Percentiles rank a stretch among this genome's conserved stretches.
Evolutionary conservation across 1,140 invertebrate genomes (phyloP).

Genomic region (Cydia amplana): DNA sequence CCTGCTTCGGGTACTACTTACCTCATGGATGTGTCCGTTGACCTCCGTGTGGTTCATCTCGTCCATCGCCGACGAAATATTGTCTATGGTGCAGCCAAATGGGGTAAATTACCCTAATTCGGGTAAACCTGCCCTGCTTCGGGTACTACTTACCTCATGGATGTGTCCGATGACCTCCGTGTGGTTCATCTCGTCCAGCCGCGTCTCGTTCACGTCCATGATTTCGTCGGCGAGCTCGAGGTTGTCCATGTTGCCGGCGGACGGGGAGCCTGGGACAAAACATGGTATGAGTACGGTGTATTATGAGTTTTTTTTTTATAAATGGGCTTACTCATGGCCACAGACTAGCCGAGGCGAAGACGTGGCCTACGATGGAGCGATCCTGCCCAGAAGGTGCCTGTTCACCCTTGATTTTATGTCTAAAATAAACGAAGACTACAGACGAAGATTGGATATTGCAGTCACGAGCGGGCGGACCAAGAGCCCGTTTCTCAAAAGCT

Average conservation of each 20-base stretch:
- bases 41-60: slow-evolving; percentile 93
- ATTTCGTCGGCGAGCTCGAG: slow-evolving; percentile 97
- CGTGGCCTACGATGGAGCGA: no score
- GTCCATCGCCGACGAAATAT: slow-evolving; percentile 93
- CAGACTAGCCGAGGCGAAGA: no score
- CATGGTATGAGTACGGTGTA: no score
- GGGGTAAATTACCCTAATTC: not conserved
- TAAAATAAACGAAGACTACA: no score
- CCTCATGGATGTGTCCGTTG: slow-evolving; percentile 96
- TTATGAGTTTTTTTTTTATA: no score
- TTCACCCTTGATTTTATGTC: no score
- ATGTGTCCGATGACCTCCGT: slow-evolving; percentile 95
- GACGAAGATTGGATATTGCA: no score
- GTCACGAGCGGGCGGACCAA: no score
- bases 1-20: slow-evolving; percentile 59
- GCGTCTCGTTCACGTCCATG: slow-evolving; percentile 95
- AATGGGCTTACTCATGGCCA: no score
- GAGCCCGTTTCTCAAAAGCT: no score
- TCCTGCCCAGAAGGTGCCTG: no score
- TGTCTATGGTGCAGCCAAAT: slow-evolving; percentile 88
- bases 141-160: slow-evolving; percentile 86
- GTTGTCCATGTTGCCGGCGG: slow-evolving; percentile 95
- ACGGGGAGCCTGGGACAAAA: slow-evolving; percentile 78
- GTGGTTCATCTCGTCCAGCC: slow-evolving; percentile 92
- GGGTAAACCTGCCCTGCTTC: not conserved